Evolutionary conservation across 1,140 invertebrate genomes (phyloP).

Genomic region (Anastrepha ludens): DNA sequence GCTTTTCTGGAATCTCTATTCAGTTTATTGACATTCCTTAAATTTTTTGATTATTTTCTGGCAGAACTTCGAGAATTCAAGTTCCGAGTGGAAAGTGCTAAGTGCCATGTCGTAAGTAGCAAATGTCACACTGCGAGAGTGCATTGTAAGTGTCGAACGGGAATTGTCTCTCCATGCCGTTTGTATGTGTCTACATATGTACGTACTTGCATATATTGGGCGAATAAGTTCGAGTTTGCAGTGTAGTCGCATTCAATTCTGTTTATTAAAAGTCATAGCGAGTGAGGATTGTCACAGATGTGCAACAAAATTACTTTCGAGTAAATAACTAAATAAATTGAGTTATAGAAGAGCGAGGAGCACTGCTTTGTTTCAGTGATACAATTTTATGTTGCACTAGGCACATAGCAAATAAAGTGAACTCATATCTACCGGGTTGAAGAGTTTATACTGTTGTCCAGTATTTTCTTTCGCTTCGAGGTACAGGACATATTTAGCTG

Average conservation of each 20-base stretch:
- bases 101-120: slow-evolving; percentile 44
- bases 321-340: slow-evolving; percentile 33
- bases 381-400: too few species aligned
- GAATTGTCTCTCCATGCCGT: too few species aligned
- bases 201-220: too few species aligned
- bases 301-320: background rate
- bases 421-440: too few species aligned
- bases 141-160: background rate
- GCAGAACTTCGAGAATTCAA: slow-evolving; percentile 25
- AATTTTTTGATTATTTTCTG: slow-evolving; percentile 53
- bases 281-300: slow-evolving; percentile 36
- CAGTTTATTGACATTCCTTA: slow-evolving; percentile 53
- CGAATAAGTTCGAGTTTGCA: background rate
- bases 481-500: too few species aligned
- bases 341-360: background rate
- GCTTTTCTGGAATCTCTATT: slow-evolving; percentile 36
- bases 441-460: too few species aligned
- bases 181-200: too few species aligned
- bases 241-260: background rate
- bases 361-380: too few species aligned
- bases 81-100: slow-evolving; percentile 12
- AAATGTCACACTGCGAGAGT: slow-evolving; percentile 29
- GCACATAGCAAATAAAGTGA: too few species aligned
- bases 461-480: too few species aligned
- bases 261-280: slow-evolving; percentile 29